Evolutionary conservation across 2,888 invertebrate species (phyloP).

Genomic region (Pomacea canaliculata): DNA sequence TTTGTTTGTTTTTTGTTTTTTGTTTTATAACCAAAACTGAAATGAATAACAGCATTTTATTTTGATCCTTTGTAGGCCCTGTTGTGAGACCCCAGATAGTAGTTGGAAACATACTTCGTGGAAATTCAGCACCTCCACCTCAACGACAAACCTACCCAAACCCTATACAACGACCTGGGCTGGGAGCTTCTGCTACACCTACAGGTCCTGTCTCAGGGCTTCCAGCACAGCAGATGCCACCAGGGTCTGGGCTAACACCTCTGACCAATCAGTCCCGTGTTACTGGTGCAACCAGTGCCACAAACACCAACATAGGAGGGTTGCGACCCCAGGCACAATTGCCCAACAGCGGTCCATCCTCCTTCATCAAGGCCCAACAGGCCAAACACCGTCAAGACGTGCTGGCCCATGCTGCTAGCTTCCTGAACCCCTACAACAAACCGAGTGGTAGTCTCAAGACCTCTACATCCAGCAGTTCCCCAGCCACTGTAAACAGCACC

Average conservation of each 20-base stretch:
- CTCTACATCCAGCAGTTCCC: slow-evolving; percentile 8
- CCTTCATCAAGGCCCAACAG: slow-evolving; percentile 47
- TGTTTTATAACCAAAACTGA: no score
- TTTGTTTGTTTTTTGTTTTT: no score
- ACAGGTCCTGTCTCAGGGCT: neutral
- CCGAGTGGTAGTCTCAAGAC: slow-evolving; percentile 37
- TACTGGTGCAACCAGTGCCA: neutral
- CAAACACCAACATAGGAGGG: neutral
- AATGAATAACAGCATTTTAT: no score
- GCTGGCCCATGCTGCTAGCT: slow-evolving; percentile 62
- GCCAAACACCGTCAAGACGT: slow-evolving; percentile 62
- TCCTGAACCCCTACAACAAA: slow-evolving; percentile 60
- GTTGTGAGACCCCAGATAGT: slow-evolving; percentile 57
- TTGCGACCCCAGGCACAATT: slow-evolving; percentile 19
- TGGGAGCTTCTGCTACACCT: slow-evolving; percentile 13
- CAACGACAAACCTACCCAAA: slow-evolving; percentile 44
- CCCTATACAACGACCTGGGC: slow-evolving; percentile 57
- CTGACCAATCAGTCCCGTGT: neutral
- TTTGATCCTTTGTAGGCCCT: slow-evolving; percentile 26
- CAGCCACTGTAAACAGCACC: neutral
- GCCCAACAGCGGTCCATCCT: slow-evolving; percentile 12
- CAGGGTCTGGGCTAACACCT: neutral
- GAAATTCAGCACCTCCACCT: slow-evolving; percentile 41
- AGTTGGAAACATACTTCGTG: slow-evolving; percentile 49
- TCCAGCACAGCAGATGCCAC: neutral